phyloP scores from a whole-genome alignment of 2,888 invertebrate genomes.

The Steromphala cineraria region DNA sequence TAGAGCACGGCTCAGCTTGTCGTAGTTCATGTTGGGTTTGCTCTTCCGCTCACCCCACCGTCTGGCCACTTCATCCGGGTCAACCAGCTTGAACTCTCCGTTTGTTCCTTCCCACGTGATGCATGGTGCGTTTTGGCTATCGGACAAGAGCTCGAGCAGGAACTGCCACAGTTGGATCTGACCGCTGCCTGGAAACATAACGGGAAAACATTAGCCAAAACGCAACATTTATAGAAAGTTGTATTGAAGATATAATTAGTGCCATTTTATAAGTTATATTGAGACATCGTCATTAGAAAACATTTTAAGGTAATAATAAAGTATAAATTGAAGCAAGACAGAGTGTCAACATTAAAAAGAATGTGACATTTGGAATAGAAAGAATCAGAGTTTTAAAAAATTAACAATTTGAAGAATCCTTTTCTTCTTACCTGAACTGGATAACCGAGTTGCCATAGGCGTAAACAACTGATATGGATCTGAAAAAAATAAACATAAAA shows the following conservation, averaged over 20 bases:
- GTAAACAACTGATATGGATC: conserved; percentile 99
- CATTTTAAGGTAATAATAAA: neutral
- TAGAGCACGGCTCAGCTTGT: conserved; percentile 94
- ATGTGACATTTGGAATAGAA: neutral
- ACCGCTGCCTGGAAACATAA: conserved; percentile 78
- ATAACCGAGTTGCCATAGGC: conserved; percentile 95
- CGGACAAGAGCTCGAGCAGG: conserved; percentile 94
- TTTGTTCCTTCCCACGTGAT: conserved; percentile 97
- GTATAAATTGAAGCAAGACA: neutral
- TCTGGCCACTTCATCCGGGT: conserved; percentile 95
- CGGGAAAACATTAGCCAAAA: neutral
- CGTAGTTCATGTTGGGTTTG: conserved; percentile 98
- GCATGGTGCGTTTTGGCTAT: conserved; percentile 89
- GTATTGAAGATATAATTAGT: too few species aligned
- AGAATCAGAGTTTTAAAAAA: neutral
- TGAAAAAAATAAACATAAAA: conserved; percentile 74
- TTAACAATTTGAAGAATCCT: too few species aligned
- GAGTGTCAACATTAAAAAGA: neutral
- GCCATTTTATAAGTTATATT: too few species aligned
- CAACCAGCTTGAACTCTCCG: conserved; percentile 95
- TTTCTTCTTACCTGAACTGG: conserved; percentile 92
- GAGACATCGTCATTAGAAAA: too few species aligned
- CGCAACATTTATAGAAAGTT: too few species aligned
- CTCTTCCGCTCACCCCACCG: conserved; percentile 96
- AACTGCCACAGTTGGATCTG: conserved; percentile 99